Evolutionary conservation across 2,113 vertebrate species (phyloP).

Genomic region (Junco hyemalis): DNA sequence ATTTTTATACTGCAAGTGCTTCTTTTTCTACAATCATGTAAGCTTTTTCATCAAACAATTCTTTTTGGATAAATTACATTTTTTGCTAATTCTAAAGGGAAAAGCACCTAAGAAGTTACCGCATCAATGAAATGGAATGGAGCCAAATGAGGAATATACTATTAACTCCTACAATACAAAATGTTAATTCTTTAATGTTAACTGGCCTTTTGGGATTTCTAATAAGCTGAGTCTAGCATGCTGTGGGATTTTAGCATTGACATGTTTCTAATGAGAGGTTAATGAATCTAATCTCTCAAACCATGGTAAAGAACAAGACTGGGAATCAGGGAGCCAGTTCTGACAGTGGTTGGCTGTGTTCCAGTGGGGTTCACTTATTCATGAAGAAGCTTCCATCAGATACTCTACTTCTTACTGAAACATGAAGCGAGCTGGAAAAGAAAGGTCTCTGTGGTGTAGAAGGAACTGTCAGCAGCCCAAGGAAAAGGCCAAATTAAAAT

Average conservation of each 20-base stretch:
- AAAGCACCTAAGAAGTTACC: not conserved
- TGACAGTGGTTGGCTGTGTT: constrained; percentile 34
- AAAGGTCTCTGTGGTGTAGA: not conserved
- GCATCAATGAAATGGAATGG: not conserved
- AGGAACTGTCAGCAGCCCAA: constrained; percentile 23
- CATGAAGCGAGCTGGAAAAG: constrained; percentile 22
- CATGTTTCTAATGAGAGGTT: constrained; percentile 60
- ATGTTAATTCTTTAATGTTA: constrained; percentile 19
- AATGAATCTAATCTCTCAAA: constrained; percentile 59
- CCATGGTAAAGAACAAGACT: not conserved
- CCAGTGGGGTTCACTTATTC: constrained; percentile 43
- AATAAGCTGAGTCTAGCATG: constrained; percentile 12
- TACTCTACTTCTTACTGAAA: not conserved
- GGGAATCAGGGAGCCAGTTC: constrained; percentile 38
- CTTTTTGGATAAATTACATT: not conserved
- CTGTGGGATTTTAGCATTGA: constrained; percentile 38
- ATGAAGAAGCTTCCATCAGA: constrained; percentile 36
- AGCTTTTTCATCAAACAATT: not conserved
- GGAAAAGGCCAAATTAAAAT: constrained; percentile 45
- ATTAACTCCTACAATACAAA: constrained; percentile 25
- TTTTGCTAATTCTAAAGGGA: not conserved
- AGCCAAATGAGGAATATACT: not conserved
- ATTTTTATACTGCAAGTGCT: not conserved
- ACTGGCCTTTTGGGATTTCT: constrained; percentile 25
- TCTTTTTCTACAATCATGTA: not conserved